phyloP scores from a whole-genome alignment of 2,888 invertebrate species.

The Gerris lacustris region DNA sequence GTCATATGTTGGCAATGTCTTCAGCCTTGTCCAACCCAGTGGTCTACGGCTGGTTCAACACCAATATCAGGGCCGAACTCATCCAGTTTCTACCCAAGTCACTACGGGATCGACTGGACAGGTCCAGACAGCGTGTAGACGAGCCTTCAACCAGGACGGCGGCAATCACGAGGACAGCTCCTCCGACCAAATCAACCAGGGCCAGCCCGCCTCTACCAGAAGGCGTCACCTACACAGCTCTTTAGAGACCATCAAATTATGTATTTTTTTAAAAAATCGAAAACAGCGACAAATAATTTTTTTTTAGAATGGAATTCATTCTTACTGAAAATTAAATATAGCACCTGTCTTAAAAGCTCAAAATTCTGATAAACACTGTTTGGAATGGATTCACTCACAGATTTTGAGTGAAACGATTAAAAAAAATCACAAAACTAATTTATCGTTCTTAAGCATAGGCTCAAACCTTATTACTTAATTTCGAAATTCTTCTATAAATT shows the following conservation, averaged over 20 bases:
- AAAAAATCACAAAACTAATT: no score
- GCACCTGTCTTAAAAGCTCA: no score
- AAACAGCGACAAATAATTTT: no score
- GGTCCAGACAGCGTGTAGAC: not conserved
- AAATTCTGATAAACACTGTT: no score
- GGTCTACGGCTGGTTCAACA: constrained; percentile 49
- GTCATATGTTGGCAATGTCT: constrained; percentile 45
- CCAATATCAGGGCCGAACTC: constrained; percentile 44
- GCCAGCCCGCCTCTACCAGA: not conserved
- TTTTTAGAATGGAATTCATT: no score
- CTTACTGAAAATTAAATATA: no score
- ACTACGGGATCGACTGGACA: constrained; percentile 6
- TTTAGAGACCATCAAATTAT: not conserved
- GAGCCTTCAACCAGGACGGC: not conserved
- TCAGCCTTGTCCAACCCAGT: constrained; percentile 48
- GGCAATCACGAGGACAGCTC: not conserved
- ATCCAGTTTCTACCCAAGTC: constrained; percentile 29
- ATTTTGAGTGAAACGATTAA: no score
- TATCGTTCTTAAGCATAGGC: no score
- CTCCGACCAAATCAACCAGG: not conserved
- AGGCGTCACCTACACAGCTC: not conserved
- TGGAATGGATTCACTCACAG: no score
- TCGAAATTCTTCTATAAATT: no score
- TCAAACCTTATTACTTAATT: no score
- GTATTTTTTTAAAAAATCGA: no score